Percentiles rank a stretch among this genome's conserved stretches.
These are phyloP conservation scores for Ctenodactylus gundi DNA, from an alignment of 2,113 vertebrate genomes.

Conservation along the genomic window DNA sequence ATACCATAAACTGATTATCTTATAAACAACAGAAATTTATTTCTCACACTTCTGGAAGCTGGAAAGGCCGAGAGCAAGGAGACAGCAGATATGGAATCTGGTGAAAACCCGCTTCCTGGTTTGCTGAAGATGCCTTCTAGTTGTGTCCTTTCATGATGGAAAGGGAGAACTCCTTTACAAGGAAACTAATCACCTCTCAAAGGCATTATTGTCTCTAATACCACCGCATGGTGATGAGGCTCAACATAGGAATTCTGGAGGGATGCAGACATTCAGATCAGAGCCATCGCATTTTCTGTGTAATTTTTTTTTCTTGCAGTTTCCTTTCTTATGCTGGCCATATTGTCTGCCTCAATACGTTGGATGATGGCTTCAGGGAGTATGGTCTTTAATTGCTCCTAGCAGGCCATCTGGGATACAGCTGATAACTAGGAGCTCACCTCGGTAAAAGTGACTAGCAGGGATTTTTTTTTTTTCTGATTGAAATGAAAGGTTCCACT, in stretches of 20 bases:
- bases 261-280: background rate
- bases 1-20: background rate
- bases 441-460: background rate
- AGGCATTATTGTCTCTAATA: background rate
- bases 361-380: background rate
- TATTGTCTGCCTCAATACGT: background rate
- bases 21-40: background rate
- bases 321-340: background rate
- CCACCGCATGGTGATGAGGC: background rate
- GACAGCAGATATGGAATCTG: background rate
- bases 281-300: background rate
- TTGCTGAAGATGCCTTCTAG: background rate
- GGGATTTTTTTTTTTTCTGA: constrained; percentile 28
- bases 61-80: background rate
- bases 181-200: background rate
- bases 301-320: constrained; percentile 16
- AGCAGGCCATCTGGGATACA: constrained; percentile 16
- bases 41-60: background rate
- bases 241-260: background rate
- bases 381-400: background rate
- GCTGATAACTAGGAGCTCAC: background rate
- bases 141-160: background rate
- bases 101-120: background rate
- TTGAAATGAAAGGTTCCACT: constrained; percentile 37
- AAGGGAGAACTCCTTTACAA: background rate